phyloP scores from a whole-genome alignment of 1,140 invertebrate genomes.

The Sminthurinus signatus region DNA sequence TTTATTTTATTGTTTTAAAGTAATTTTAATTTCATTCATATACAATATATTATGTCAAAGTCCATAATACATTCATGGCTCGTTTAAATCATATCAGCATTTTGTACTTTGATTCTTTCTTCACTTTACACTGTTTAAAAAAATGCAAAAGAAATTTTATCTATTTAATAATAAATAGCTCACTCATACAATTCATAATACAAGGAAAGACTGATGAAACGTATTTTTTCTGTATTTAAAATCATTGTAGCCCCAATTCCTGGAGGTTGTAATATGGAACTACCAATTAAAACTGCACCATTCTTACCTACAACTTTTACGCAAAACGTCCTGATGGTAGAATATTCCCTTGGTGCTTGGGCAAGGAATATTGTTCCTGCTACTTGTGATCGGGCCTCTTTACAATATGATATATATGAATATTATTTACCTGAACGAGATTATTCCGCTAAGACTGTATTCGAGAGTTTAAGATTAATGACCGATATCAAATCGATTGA shows the following conservation, averaged over 20 bases:
- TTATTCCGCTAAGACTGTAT: slow-evolving; percentile 54
- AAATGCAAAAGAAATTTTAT: background rate
- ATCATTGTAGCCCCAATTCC: slow-evolving; percentile 70
- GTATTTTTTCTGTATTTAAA: too few relatives aligned
- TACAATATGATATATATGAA: slow-evolving; percentile 57
- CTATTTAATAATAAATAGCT: too few relatives aligned
- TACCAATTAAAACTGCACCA: slow-evolving; percentile 57
- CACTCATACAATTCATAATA: too few relatives aligned
- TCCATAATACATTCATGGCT: background rate
- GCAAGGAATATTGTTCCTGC: slow-evolving; percentile 37
- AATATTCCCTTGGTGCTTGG: slow-evolving; percentile 54
- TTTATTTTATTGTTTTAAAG: background rate
- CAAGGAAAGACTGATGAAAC: too few relatives aligned
- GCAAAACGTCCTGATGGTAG: slow-evolving; percentile 53
- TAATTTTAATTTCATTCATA: slow-evolving; percentile 11
- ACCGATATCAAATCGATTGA: slow-evolving; percentile 54
- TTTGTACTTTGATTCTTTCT: too few relatives aligned
- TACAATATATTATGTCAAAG: too few relatives aligned
- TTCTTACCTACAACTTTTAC: slow-evolving; percentile 53
- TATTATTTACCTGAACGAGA: slow-evolving; percentile 56
- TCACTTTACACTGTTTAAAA: too few relatives aligned
- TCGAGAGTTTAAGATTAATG: slow-evolving; percentile 56
- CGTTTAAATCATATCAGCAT: background rate
- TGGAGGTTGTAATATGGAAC: slow-evolving; percentile 69
- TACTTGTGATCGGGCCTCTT: slow-evolving; percentile 43